Evolutionary conservation across 2,888 invertebrate species (phyloP).

Genomic region (Glyphotaelius pellucidus): DNA sequence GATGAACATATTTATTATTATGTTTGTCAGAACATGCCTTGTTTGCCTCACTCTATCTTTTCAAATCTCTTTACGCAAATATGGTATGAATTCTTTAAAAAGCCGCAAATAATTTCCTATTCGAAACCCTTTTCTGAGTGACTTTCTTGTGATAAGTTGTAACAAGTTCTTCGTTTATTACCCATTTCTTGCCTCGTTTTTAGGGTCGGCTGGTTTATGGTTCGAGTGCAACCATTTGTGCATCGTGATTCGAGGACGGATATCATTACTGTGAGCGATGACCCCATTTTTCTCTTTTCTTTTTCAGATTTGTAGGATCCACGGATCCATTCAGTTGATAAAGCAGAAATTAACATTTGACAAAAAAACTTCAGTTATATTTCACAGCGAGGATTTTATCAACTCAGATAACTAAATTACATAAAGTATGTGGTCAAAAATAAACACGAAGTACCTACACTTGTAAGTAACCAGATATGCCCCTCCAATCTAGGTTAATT

Average conservation of each 20-base stretch:
- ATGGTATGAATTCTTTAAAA: too few relatives aligned
- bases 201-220: neutral
- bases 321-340: neutral
- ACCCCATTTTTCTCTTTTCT: neutral
- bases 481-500: neutral
- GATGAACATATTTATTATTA: too few relatives aligned
- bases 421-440: neutral
- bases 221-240: neutral
- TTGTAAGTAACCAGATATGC: neutral
- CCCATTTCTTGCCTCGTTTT: neutral
- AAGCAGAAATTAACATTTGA: neutral
- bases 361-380: neutral
- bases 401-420: neutral
- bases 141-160: neutral
- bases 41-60: too few relatives aligned
- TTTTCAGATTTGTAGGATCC: neutral
- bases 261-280: constrained; percentile 5
- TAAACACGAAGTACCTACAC: neutral
- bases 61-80: too few relatives aligned
- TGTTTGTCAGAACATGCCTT: too few relatives aligned
- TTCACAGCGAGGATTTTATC: neutral
- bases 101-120: too few relatives aligned
- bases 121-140: too few relatives aligned
- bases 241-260: neutral
- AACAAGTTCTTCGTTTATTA: neutral